A percentile compares a stretch with the other conserved stretches of the same genome.
Conservation (phyloP, 1,140 invertebrate species). For the Habropoda laboriosa region DNA sequence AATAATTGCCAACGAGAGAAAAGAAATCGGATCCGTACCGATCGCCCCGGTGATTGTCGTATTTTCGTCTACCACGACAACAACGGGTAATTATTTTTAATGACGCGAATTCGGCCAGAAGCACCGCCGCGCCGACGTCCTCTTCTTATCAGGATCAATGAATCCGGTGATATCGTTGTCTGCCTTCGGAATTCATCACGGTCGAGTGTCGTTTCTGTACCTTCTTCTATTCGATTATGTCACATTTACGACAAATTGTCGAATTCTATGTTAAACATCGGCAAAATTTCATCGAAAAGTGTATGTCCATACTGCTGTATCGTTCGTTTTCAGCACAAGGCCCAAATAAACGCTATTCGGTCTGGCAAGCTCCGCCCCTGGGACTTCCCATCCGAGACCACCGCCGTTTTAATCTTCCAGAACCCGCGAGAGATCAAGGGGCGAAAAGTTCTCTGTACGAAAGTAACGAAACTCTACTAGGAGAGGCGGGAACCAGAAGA, state of each 20-base stretch:
- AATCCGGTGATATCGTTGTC: background rate
- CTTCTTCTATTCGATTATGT: too few relatives aligned
- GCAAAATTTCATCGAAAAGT: too few relatives aligned
- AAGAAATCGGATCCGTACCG: slow-evolving; percentile 10
- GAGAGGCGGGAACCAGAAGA: slow-evolving; percentile 35
- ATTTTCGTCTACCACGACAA: background rate
- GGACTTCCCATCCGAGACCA: slow-evolving; percentile 37
- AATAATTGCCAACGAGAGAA: slow-evolving; percentile 53
- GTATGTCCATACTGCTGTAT: too few relatives aligned
- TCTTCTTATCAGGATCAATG: background rate
- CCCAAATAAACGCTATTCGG: background rate
- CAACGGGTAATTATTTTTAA: slow-evolving; percentile 57
- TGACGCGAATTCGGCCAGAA: slow-evolving; percentile 16
- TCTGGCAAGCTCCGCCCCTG: slow-evolving; percentile 40
- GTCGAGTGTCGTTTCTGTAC: too few relatives aligned
- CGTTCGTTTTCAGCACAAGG: background rate
- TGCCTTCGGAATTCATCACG: background rate
- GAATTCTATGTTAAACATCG: too few relatives aligned
- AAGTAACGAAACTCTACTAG: slow-evolving; percentile 21
- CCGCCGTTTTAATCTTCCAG: slow-evolving; percentile 41
- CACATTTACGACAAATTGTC: too few relatives aligned
- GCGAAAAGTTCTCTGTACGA: slow-evolving; percentile 52
- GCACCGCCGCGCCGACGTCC: background rate
- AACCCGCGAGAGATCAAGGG: slow-evolving; percentile 51
- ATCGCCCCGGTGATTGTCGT: slow-evolving; percentile 41